A percentile compares a stretch with the other conserved stretches of the same genome.
Evolutionary conservation across 2,113 vertebrate species (phyloP).

Genomic region (Scartelaos histophorus): DNA sequence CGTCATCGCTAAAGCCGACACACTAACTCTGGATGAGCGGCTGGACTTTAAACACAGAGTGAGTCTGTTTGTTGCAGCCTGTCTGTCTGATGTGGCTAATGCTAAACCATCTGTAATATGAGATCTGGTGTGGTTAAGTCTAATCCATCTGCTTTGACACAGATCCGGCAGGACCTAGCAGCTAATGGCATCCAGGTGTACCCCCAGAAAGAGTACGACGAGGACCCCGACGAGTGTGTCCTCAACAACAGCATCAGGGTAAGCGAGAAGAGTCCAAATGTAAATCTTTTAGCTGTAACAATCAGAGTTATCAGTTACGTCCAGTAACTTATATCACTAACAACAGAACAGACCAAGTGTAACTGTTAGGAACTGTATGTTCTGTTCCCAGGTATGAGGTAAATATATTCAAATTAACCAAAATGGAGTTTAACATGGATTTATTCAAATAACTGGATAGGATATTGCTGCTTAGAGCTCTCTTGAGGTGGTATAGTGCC

Average conservation of each 20-base stretch:
- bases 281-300: too few relatives aligned
- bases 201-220: constrained; percentile 88
- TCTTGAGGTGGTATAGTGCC: too few relatives aligned
- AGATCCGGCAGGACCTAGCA: constrained; percentile 90
- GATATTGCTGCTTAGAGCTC: too few relatives aligned
- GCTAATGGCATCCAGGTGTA: constrained; percentile 86
- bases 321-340: too few relatives aligned
- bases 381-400: too few relatives aligned
- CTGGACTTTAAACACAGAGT: constrained; percentile 87
- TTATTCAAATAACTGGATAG: too few relatives aligned
- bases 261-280: constrained; percentile 25
- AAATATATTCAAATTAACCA: too few relatives aligned
- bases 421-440: too few relatives aligned
- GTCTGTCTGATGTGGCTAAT: too few relatives aligned
- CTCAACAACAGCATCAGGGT: constrained; percentile 91
- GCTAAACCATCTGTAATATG: not conserved
- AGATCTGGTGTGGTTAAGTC: not conserved
- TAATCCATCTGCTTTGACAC: constrained; percentile 20
- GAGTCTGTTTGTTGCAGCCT: constrained; percentile 21
- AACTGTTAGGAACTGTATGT: too few relatives aligned
- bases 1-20: constrained; percentile 88
- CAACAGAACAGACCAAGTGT: too few relatives aligned
- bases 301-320: too few relatives aligned
- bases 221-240: constrained; percentile 82
- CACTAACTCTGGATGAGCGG: constrained; percentile 86